A percentile compares a stretch with the other conserved stretches of the same genome.
Evolutionary conservation across 1,140 invertebrate species (phyloP).

Genomic region (Halictus rubicundus): DNA sequence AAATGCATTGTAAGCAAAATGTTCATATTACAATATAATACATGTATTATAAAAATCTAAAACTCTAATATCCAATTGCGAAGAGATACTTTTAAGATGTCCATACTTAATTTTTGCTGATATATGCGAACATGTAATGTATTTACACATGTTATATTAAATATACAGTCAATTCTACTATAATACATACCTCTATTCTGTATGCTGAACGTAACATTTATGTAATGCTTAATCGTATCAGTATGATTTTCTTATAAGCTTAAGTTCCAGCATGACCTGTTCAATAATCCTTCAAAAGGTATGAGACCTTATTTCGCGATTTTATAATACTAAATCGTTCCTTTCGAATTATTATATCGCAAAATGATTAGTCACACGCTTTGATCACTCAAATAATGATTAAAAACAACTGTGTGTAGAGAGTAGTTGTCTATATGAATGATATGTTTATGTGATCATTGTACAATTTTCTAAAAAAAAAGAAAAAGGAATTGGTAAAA

Average conservation of each 20-base stretch:
- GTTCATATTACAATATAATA: background rate
- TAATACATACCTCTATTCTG: background rate
- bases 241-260: no score
- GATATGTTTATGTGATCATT: background rate
- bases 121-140: slow-evolving; percentile 2
- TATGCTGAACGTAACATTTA: background rate
- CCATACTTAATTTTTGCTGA: background rate
- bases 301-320: no score
- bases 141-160: slow-evolving; percentile 7
- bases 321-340: no score
- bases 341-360: background rate
- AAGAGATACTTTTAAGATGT: background rate
- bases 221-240: no score
- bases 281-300: no score
- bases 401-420: background rate
- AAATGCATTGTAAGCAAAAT: slow-evolving; percentile 25
- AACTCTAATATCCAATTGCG: background rate
- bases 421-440: background rate
- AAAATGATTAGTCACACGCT: background rate
- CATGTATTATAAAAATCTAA: background rate
- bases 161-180: slow-evolving; percentile 10
- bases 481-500: no score
- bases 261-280: no score
- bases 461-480: no score
- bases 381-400: background rate